Evolutionary conservation across 1,140 invertebrate species (phyloP).

Genomic region (Halesus radiatus): DNA sequence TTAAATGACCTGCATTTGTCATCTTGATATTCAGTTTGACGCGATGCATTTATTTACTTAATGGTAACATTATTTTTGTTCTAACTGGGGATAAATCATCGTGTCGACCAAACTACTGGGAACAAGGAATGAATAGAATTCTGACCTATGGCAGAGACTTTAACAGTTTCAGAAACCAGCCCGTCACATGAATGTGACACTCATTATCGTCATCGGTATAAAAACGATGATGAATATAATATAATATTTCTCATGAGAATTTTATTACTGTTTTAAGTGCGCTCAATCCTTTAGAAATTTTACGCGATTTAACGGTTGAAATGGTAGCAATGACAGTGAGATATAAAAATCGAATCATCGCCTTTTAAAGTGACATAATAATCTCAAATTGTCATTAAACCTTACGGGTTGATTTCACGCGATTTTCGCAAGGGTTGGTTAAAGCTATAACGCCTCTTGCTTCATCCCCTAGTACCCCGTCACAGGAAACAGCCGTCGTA

Average conservation of each 20-base stretch:
- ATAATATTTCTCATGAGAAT: slow-evolving; percentile 5
- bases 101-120: background rate
- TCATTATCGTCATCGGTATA: too few species aligned
- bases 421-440: slow-evolving; percentile 21
- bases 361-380: slow-evolving; percentile 47
- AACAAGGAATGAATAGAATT: background rate
- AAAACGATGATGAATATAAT: background rate
- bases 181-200: too few species aligned
- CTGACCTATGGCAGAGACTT: too few species aligned
- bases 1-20: slow-evolving; percentile 56
- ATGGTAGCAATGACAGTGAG: slow-evolving; percentile 31
- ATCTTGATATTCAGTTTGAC: slow-evolving; percentile 52
- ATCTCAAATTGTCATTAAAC: slow-evolving; percentile 48
- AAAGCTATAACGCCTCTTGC: background rate
- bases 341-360: slow-evolving; percentile 48
- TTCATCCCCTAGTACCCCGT: background rate
- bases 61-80: slow-evolving; percentile 48
- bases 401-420: slow-evolving; percentile 33
- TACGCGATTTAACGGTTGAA: slow-evolving; percentile 37
- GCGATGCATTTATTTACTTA: slow-evolving; percentile 48
- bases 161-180: too few species aligned
- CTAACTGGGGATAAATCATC: slow-evolving; percentile 36
- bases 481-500: slow-evolving; percentile 41
- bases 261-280: slow-evolving; percentile 13
- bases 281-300: slow-evolving; percentile 34